Evolutionary conservation across 2,797 vertebrate genomes (phyloP).

Genomic region (Clarias pachynema): DNA sequence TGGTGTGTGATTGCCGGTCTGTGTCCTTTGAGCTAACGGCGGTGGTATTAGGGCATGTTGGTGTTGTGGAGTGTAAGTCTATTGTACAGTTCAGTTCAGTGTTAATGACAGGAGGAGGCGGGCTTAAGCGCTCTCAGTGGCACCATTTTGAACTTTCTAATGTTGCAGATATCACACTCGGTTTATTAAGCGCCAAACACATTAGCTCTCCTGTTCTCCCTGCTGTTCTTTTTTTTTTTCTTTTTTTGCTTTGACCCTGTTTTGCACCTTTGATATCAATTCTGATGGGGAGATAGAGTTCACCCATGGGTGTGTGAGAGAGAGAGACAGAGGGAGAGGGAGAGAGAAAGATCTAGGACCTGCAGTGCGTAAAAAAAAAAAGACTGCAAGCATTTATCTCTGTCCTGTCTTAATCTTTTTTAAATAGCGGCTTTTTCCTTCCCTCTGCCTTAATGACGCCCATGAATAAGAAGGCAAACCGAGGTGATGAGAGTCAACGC

Average conservation of each 20-base stretch:
- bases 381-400: conserved; percentile 57
- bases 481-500: conserved; percentile 37
- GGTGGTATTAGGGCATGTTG: conserved; percentile 19
- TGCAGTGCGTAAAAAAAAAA: conserved; percentile 61
- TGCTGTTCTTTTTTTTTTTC: not conserved
- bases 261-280: conserved; percentile 46
- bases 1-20: not conserved
- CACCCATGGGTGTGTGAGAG: not conserved
- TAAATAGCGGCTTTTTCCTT: conserved; percentile 58
- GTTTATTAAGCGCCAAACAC: conserved; percentile 32
- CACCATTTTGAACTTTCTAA: conserved; percentile 30
- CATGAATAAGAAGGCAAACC: conserved; percentile 52
- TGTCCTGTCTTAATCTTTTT: conserved; percentile 59
- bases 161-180: conserved; percentile 20
- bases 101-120: conserved; percentile 35
- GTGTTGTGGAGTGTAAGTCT: conserved; percentile 10
- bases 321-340: not conserved
- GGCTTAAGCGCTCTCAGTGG: conserved; percentile 47
- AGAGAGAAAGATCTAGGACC: conserved; percentile 37
- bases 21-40: conserved; percentile 19
- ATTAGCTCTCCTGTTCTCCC: conserved; percentile 19
- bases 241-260: conserved; percentile 32
- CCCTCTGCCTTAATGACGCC: conserved; percentile 54
- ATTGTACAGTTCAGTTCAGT: conserved; percentile 13
- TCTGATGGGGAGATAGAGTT: conserved; percentile 50